These are phyloP conservation scores for Xylocampa areola DNA, from an alignment of 2,888 invertebrate genomes.

Conservation along the genomic window DNA sequence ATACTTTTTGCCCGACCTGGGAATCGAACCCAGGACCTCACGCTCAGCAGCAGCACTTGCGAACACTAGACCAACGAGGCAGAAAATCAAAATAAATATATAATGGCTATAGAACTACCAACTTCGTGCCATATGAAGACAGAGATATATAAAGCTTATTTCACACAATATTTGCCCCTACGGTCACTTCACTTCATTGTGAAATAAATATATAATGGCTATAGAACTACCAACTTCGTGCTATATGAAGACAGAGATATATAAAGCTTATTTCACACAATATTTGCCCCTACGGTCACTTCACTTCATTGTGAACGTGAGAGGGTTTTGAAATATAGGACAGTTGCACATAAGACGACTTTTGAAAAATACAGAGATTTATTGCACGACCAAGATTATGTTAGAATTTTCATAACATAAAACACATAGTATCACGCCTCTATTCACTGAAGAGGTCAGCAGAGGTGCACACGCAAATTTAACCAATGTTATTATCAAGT, in stretches of 20 bases:
- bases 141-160: constrained; percentile 44
- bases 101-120: background rate
- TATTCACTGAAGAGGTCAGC: too few relatives aligned
- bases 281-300: constrained; percentile 60
- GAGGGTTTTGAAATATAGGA: constrained; percentile 51
- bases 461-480: too few relatives aligned
- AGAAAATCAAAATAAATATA: constrained; percentile 12
- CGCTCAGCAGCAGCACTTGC: too few relatives aligned
- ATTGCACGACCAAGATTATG: constrained; percentile 1
- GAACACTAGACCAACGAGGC: too few relatives aligned
- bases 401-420: background rate
- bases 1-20: too few relatives aligned
- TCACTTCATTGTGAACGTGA: constrained; percentile 63
- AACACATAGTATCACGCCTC: too few relatives aligned
- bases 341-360: constrained; percentile 26
- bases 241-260: constrained; percentile 10
- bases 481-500: too few relatives aligned
- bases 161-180: constrained; percentile 62
- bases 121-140: constrained; percentile 9
- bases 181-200: constrained; percentile 57
- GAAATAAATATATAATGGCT: constrained; percentile 16
- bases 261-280: constrained; percentile 57
- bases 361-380: background rate
- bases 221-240: background rate
- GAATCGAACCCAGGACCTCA: too few relatives aligned